Base-by-base conservation (phyloP, 2,797 vertebrate species). In the Anguilla obscura region DNA sequence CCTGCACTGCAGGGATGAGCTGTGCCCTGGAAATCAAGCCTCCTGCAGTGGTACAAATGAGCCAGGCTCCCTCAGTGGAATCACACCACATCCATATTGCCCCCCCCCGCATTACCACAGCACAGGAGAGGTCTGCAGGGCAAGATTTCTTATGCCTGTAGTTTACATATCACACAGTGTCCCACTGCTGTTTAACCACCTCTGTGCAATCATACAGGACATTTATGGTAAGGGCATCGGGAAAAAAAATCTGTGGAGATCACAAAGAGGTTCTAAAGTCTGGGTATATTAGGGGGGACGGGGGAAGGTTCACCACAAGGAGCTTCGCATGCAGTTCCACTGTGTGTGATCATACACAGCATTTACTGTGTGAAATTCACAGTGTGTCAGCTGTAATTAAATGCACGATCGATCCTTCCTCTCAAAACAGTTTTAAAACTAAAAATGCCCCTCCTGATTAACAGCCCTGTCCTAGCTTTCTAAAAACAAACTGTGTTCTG, bases 1-100 rank as follows among this genome's bases (percentile, higher is more conserved):
- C 87, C 45, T 80, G 76, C 69, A 85, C 82, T 10, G 48, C 48
- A 56, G 24, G 69, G 69, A 86, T 36, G 69, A 86, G 69, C 50
- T 56, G 27, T 18, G 33, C 36, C 74, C 40, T 33, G 56, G 50
- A 52, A 52, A 52, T 52, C 50, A 12, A 52, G 3, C 50, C 50
- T 52, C 48, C 36, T 24, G 36, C 30, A n/a, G 63, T 9, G 36
- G 36, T 86, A 30, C 54, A 56, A 27, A 48, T 80, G 52, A 79
- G 12, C 24, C 86, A 12, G 27, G 36, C 33, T 33, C 16, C 40
- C 30, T 50, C 33, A n/a, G 27, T 16, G 33, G 76, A 83, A 16
- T 8, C 56, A 63, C 58, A 58, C 33, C 54, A 58, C 36, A 33
- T 79, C 63, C 36, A 1, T n/a, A 80, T 60, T 45, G 36, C 40